A percentile compares a stretch with the other conserved stretches of the same genome.
Conservation (phyloP, 2,113 vertebrate species). For the Channa argus region DNA sequence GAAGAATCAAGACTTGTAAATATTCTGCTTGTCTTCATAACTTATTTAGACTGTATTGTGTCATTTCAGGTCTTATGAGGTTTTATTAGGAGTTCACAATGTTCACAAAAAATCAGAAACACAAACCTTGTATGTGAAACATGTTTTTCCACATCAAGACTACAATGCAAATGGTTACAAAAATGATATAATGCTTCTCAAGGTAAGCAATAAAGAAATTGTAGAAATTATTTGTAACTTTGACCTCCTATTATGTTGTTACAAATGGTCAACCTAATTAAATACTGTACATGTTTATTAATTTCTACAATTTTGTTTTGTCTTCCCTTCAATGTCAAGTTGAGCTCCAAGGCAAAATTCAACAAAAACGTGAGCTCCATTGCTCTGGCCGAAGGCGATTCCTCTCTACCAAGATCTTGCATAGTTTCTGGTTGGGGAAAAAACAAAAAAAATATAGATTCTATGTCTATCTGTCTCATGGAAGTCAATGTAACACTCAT, state of each 20-base stretch:
- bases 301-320: background rate
- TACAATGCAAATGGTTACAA: rapidly evolving
- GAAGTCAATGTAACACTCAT: conserved; percentile 75
- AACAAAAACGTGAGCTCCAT: conserved; percentile 53
- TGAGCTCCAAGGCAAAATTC: conserved; percentile 75
- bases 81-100: conserved; percentile 49
- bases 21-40: too few species aligned
- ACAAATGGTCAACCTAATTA: too few species aligned
- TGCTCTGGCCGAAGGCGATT: background rate
- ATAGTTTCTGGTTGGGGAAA: conserved; percentile 84
- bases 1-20: too few species aligned
- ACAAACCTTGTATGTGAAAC: rapidly evolving
- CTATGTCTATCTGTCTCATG: conserved; percentile 63
- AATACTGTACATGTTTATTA: too few species aligned
- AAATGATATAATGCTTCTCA: conserved; percentile 76
- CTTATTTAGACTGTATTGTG: background rate
- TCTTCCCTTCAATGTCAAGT: conserved; percentile 62
- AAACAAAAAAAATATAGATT: rapidly evolving
- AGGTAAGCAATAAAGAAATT: conserved; percentile 56
- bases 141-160: background rate
- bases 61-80: conserved; percentile 8
- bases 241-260: too few species aligned
- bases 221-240: too few species aligned
- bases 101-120: rapidly evolving
- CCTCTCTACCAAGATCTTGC: conserved; percentile 62